Conservation (phyloP, 2,888 invertebrate species). For the Phytoseiulus persimilis region DNA sequence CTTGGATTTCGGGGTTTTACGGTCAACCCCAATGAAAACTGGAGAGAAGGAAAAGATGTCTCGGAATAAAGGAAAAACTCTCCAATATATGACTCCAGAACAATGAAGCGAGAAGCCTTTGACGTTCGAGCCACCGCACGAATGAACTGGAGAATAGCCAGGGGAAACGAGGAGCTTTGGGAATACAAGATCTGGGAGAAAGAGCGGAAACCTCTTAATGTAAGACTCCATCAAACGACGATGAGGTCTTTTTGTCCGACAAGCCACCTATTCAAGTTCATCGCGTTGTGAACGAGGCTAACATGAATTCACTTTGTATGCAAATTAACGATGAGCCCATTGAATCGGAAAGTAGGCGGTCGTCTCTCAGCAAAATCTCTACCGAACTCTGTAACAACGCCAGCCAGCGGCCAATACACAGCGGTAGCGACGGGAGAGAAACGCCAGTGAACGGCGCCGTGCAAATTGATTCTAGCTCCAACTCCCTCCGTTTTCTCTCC, state of each 20-base stretch:
- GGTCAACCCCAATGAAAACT: not conserved
- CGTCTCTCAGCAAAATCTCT: not conserved
- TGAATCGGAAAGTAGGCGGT: slow-evolving; percentile 5
- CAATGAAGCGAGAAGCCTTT: not conserved
- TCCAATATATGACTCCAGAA: not conserved
- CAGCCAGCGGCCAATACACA: not conserved
- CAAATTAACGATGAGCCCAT: not conserved
- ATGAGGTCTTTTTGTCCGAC: not conserved
- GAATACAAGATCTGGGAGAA: not conserved
- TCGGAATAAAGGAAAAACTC: not conserved
- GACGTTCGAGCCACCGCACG: too few species aligned
- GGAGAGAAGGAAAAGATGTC: not conserved
- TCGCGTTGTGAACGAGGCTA: not conserved
- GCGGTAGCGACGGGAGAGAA: not conserved
- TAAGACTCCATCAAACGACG: not conserved
- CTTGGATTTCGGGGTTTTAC: not conserved
- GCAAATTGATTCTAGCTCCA: not conserved
- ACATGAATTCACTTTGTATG: not conserved
- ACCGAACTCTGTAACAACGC: not conserved
- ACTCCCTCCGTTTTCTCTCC: not conserved
- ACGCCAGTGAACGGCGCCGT: not conserved
- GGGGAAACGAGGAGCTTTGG: not conserved
- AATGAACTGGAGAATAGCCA: too few species aligned
- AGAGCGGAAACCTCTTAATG: not conserved
- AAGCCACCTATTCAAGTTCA: not conserved